Percentiles rank a stretch among this genome's conserved stretches.
Evolutionary conservation across 2,888 invertebrate genomes (phyloP).

Genomic region (Aphodius granarius): DNA sequence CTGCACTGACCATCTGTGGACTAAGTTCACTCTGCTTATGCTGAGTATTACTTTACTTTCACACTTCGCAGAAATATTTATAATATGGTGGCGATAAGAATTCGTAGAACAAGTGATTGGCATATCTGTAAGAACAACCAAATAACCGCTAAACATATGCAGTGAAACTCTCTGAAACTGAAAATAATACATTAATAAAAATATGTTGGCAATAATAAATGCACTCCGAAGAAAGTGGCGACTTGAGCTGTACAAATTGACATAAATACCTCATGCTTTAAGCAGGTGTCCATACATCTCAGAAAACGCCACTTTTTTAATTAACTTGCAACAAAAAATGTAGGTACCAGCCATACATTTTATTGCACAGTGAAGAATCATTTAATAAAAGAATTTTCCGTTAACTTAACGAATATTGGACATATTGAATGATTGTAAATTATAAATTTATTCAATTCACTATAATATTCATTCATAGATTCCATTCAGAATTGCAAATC

Average conservation of each 20-base stretch:
- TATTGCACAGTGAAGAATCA: not conserved
- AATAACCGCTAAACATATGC: no score
- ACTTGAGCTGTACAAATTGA: not conserved
- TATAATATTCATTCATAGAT: not conserved
- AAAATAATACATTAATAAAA: not conserved
- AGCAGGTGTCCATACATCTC: not conserved
- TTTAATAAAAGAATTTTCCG: no score
- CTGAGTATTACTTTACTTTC: not conserved
- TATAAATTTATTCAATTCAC: not conserved
- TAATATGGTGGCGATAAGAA: not conserved
- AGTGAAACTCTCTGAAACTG: not conserved
- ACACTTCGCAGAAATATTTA: not conserved
- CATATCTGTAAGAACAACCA: not conserved
- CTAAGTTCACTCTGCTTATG: not conserved
- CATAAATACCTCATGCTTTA: not conserved
- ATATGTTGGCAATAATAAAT: not conserved
- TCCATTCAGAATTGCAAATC: not conserved
- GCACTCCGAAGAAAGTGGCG: not conserved
- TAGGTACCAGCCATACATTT: not conserved
- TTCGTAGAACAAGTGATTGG: not conserved
- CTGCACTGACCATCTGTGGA: not conserved
- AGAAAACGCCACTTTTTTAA: not conserved
- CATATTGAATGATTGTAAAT: not conserved
- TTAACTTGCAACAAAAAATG: not conserved
- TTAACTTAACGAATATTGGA: not conserved